A percentile compares a stretch with the other conserved stretches of the same genome.
Evolutionary conservation across 2,797 vertebrate species (phyloP).

Genomic region (Hyperoplus lanceolatus): DNA sequence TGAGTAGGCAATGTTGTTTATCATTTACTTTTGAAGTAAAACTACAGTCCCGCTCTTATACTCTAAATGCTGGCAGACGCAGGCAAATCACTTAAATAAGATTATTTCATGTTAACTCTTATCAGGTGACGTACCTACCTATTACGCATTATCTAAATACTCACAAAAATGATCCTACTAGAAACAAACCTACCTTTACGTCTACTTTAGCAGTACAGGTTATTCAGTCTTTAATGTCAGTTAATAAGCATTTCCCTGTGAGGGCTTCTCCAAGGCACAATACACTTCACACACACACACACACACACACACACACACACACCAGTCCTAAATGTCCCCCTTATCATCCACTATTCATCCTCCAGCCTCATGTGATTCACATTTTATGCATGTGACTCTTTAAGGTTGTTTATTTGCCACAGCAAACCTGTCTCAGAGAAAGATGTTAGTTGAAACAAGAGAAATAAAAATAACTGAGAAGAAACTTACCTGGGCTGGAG

Average conservation of each 20-base stretch:
- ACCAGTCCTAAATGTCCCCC: conserved; percentile 49
- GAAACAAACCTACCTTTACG: conserved; percentile 25
- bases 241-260: conserved; percentile 54
- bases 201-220: conserved; percentile 35
- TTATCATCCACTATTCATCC: conserved; percentile 65
- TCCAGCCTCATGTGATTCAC: conserved; percentile 76
- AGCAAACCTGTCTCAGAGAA: conserved; percentile 83
- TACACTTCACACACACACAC: conserved; percentile 59
- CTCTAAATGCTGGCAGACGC: conserved; percentile 21
- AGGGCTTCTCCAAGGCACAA: conserved; percentile 76
- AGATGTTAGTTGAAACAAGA: conserved; percentile 83
- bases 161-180: conserved; percentile 29
- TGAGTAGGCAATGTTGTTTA: background rate
- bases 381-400: conserved; percentile 88
- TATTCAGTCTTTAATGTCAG: conserved; percentile 55
- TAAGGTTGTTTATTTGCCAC: conserved; percentile 85
- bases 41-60: conserved; percentile 10
- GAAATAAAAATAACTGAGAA: conserved; percentile 81
- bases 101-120: conserved; percentile 26
- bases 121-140: conserved; percentile 20
- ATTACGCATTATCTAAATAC: conserved; percentile 62
- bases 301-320: conserved; percentile 59
- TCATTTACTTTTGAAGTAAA: conserved; percentile 25
- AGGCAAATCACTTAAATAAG: conserved; percentile 1
- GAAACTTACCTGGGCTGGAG: conserved; percentile 43